phyloP scores from a whole-genome alignment of 2,888 invertebrate species.

The Mellilla xanthometata region DNA sequence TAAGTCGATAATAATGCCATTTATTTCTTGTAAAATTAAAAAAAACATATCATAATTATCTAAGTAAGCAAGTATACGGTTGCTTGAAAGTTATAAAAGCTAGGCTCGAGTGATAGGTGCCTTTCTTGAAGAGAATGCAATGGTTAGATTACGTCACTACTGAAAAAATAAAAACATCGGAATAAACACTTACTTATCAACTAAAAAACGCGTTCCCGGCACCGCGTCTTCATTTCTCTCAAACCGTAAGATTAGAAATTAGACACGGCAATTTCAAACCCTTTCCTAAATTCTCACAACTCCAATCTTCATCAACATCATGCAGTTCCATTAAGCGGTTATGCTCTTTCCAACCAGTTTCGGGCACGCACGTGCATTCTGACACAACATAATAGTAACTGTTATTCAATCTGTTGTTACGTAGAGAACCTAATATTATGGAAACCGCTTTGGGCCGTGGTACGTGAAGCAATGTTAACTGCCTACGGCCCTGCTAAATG shows the following conservation, averaged over 20 bases:
- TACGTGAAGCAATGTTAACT: slow-evolving; percentile 30
- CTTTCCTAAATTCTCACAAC: slow-evolving; percentile 17
- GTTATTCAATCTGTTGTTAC: slow-evolving; percentile 20
- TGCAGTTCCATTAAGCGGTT: slow-evolving; percentile 18
- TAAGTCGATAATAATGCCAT: too few species aligned
- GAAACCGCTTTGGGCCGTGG: slow-evolving; percentile 25
- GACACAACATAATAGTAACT: slow-evolving; percentile 26
- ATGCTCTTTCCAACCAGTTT: slow-evolving; percentile 23
- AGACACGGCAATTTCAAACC: slow-evolving; percentile 16
- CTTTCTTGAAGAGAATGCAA: too few species aligned
- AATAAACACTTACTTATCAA: too few species aligned
- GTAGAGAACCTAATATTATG: slow-evolving; percentile 26
- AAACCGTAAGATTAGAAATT: slow-evolving; percentile 14
- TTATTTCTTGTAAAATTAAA: too few species aligned
- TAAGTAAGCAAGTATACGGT: too few species aligned
- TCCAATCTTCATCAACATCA: slow-evolving; percentile 19
- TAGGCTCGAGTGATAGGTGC: too few species aligned
- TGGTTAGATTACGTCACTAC: too few species aligned
- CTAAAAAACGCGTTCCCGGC: too few species aligned
- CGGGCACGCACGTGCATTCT: slow-evolving; percentile 26
- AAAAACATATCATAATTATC: too few species aligned
- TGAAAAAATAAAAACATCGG: too few species aligned
- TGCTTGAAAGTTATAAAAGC: too few species aligned
- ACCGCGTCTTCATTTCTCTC: neutral
- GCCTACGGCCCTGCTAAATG: slow-evolving; percentile 13